Conservation (phyloP, 2,113 vertebrate species). For the Prunella fulvescens region DNA sequence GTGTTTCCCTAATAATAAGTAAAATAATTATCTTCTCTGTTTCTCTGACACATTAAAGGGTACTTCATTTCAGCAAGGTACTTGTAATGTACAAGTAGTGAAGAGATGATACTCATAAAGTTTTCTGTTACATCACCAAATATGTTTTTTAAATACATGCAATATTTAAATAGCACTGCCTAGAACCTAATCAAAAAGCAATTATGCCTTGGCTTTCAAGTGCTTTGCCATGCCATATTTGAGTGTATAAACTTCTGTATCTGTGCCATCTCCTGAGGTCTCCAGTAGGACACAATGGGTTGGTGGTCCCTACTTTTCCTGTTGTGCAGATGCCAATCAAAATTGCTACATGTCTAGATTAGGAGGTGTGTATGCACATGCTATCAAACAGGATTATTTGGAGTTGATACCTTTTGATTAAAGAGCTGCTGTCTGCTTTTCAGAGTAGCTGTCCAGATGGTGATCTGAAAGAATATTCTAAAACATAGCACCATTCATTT, state of each 20-base stretch:
- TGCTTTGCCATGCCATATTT: not conserved
- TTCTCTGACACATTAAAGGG: not conserved
- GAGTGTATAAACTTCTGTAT: not conserved
- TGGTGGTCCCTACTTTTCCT: not conserved
- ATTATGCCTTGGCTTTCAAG: not conserved
- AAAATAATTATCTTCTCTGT: not conserved
- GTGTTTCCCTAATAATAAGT: not conserved
- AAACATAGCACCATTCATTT: not conserved
- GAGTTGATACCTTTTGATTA: not conserved
- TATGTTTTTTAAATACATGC: not conserved
- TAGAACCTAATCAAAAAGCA: not conserved
- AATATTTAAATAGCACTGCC: not conserved
- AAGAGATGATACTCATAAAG: not conserved
- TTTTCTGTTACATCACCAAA: not conserved
- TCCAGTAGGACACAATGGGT: not conserved
- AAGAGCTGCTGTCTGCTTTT: not conserved
- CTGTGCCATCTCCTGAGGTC: not conserved
- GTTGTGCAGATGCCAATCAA: not conserved
- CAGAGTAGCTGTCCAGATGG: not conserved
- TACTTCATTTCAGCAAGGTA: not conserved
- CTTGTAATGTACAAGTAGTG: not conserved
- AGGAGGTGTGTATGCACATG: accelerated
- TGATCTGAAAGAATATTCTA: not conserved
- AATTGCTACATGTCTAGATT: not conserved
- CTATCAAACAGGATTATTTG: not conserved